These are phyloP conservation scores for Sebastes minor DNA, from an alignment of 2,797 vertebrate genomes.

Conservation along the genomic window DNA sequence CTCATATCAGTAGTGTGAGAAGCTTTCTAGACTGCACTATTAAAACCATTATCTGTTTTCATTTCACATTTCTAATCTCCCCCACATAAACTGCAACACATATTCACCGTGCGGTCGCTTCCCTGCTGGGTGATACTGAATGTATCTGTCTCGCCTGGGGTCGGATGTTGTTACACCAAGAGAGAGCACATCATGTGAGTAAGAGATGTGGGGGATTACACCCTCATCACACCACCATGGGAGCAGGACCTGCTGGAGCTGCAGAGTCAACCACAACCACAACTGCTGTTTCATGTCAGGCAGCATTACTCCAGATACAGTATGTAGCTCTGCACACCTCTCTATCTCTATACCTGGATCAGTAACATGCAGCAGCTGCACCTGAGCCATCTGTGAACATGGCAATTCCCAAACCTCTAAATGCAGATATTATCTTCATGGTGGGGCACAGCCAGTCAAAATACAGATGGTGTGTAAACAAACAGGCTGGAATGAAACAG, in stretches of 20 bases:
- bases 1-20: background rate
- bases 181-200: slow-evolving; percentile 1
- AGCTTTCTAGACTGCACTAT: background rate
- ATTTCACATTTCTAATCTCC: background rate
- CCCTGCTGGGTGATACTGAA: background rate
- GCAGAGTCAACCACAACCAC: background rate
- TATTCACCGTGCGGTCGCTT: background rate
- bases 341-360: background rate
- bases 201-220: background rate
- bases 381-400: background rate
- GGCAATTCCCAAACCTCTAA: background rate
- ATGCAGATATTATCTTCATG: background rate
- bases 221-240: background rate
- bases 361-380: slow-evolving; percentile 20
- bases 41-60: background rate
- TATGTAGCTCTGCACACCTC: background rate
- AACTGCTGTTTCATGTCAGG: background rate
- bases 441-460: background rate
- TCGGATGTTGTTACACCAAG: background rate
- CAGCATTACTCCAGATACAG: background rate
- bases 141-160: background rate
- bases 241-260: background rate
- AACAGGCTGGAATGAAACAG: background rate
- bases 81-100: background rate
- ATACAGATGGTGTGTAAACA: slow-evolving; percentile 11